Evolutionary conservation across 2,888 invertebrate species (phyloP).

Genomic region (Trachelus tabidus): DNA sequence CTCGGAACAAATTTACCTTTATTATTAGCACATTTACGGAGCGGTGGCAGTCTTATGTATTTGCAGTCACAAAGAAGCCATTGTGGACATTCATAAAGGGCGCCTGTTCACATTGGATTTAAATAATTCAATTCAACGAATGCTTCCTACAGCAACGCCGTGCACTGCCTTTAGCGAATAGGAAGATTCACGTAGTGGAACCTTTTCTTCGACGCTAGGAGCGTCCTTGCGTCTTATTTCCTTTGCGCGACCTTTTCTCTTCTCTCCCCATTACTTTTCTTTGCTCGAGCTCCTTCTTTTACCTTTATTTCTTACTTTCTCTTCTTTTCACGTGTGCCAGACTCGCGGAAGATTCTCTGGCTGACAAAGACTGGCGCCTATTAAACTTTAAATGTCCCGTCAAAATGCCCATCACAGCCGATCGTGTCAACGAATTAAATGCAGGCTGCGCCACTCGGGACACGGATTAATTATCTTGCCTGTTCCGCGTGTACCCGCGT

Average conservation of each 20-base stretch:
- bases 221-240: neutral
- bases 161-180: neutral
- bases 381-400: neutral
- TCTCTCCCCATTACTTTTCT: neutral
- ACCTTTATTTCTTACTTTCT: slow-evolving; percentile 29
- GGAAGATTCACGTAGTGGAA: neutral
- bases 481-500: neutral
- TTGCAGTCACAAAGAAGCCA: slow-evolving; percentile 56
- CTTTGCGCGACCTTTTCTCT: neutral
- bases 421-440: neutral
- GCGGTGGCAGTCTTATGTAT: slow-evolving; percentile 32
- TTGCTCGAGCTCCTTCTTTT: neutral
- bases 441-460: neutral
- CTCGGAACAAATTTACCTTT: slow-evolving; percentile 61
- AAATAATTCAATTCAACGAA: slow-evolving; percentile 64
- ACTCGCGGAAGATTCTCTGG: neutral
- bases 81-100: slow-evolving; percentile 61
- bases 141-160: slow-evolving; percentile 30
- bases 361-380: neutral
- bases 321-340: slow-evolving; percentile 23
- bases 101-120: slow-evolving; percentile 56
- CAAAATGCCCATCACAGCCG: neutral
- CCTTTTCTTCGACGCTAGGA: neutral
- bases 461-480: neutral
- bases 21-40: slow-evolving; percentile 62